A percentile compares a stretch with the other conserved stretches of the same genome.
Evolutionary conservation across 2,113 vertebrate species (phyloP).

Genomic region (Nycticorax nycticorax): DNA sequence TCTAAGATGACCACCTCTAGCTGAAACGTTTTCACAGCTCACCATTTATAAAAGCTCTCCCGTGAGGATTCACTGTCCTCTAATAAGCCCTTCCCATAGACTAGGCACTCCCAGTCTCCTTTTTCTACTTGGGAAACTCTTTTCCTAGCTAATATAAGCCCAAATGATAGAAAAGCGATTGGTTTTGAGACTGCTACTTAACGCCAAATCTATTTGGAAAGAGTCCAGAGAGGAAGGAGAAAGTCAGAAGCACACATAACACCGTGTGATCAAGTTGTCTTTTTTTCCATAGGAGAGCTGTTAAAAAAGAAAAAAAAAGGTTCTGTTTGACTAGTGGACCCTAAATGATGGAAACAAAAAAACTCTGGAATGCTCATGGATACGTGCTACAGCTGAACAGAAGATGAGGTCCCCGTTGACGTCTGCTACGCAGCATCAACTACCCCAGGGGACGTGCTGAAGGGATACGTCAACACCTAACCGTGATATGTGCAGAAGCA

Average conservation of each 20-base stretch:
- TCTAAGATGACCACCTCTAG: neutral
- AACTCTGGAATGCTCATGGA: neutral
- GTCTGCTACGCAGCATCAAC: neutral
- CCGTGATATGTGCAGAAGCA: neutral
- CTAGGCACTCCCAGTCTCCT: neutral
- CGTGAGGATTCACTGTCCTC: neutral
- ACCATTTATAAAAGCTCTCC: neutral
- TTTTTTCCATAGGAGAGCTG: neutral
- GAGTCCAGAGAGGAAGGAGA: neutral
- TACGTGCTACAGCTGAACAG: neutral
- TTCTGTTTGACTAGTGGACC: neutral
- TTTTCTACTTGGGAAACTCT: neutral
- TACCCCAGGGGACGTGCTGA: neutral
- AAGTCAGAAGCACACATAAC: neutral
- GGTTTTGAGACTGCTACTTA: neutral
- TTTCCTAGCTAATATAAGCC: neutral
- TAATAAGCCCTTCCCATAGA: neutral
- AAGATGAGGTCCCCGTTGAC: neutral
- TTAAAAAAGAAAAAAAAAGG: neutral
- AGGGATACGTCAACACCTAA: neutral
- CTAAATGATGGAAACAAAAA: neutral
- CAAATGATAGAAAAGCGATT: neutral
- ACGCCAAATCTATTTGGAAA: neutral
- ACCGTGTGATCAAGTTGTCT: fast-evolving
- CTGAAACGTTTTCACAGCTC: neutral